Evolutionary conservation across 2,113 vertebrate genomes (phyloP).

Genomic region (Paracanthobrama guichenoti): DNA sequence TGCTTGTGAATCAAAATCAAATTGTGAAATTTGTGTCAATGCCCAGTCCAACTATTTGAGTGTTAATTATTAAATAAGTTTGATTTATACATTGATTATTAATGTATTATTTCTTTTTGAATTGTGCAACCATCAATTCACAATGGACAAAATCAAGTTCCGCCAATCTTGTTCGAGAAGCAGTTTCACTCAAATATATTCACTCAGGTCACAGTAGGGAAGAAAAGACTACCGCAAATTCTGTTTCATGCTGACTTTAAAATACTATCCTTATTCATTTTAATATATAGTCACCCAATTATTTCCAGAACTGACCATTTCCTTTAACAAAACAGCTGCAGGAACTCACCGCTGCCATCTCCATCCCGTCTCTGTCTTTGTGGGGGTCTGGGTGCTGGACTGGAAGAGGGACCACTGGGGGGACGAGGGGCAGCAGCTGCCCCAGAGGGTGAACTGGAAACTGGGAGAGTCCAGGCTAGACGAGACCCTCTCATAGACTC

Average conservation of each 20-base stretch:
- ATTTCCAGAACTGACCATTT: not conserved
- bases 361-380: constrained; percentile 82
- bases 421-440: constrained; percentile 71
- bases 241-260: not conserved
- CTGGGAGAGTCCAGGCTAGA: constrained; percentile 86
- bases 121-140: no score
- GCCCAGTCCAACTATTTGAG: no score
- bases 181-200: no score
- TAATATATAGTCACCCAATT: not conserved
- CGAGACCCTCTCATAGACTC: constrained; percentile 84
- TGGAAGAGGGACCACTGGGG: constrained; percentile 51
- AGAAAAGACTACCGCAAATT: no score
- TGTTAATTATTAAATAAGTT: no score
- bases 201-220: no score
- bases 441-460: constrained; percentile 78
- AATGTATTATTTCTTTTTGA: no score
- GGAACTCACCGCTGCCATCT: constrained; percentile 78
- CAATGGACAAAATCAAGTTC: no score
- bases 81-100: no score
- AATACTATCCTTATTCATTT: not conserved
- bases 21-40: no score
- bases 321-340: not conserved
- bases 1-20: no score
- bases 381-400: constrained; percentile 68
- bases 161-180: no score